Evolutionary conservation across 35 echinoderm and acorn worm species (phyloP).

Genomic region (Holothuria glaberrima): DNA sequence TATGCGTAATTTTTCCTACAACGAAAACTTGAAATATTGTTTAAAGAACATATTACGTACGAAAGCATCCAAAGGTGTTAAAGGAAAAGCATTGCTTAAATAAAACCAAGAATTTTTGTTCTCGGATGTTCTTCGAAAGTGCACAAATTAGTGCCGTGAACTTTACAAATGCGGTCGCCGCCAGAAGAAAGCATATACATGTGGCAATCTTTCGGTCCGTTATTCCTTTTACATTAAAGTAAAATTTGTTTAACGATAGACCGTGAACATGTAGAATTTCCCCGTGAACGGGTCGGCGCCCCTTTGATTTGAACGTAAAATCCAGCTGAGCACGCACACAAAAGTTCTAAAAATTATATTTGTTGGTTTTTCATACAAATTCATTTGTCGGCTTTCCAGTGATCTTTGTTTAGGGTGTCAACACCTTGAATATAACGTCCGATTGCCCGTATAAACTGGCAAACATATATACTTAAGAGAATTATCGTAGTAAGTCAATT

Average conservation of each 20-base stretch:
- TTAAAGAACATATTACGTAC: no score
- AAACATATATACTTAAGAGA: slow-evolving; percentile 52
- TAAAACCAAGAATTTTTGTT: neutral
- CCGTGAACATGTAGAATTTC: slow-evolving; percentile 45
- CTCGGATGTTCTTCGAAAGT: neutral
- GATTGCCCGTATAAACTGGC: slow-evolving; percentile 18
- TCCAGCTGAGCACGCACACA: slow-evolving; percentile 38
- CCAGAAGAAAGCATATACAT: neutral
- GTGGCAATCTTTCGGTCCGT: slow-evolving; percentile 6
- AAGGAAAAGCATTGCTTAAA: neutral
- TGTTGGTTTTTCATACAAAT: slow-evolving; percentile 52
- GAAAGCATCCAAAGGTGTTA: no score
- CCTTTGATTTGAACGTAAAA: slow-evolving; percentile 54
- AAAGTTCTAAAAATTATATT: slow-evolving; percentile 56
- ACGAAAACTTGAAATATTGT: neutral
- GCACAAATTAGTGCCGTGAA: neutral
- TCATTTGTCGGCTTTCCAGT: slow-evolving; percentile 26
- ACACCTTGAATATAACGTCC: slow-evolving; percentile 40
- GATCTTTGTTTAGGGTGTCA: slow-evolving; percentile 63
- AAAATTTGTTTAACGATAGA: slow-evolving; percentile 39
- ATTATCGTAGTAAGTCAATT: slow-evolving; percentile 27
- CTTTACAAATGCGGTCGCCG: neutral
- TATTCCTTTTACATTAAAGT: slow-evolving; percentile 45
- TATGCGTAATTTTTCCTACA: no score
- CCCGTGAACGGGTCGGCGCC: slow-evolving; percentile 5